A percentile compares a stretch with the other conserved stretches of the same genome.
phyloP scores from a whole-genome alignment of 2,888 invertebrate genomes.

The Pyralis farinalis region DNA sequence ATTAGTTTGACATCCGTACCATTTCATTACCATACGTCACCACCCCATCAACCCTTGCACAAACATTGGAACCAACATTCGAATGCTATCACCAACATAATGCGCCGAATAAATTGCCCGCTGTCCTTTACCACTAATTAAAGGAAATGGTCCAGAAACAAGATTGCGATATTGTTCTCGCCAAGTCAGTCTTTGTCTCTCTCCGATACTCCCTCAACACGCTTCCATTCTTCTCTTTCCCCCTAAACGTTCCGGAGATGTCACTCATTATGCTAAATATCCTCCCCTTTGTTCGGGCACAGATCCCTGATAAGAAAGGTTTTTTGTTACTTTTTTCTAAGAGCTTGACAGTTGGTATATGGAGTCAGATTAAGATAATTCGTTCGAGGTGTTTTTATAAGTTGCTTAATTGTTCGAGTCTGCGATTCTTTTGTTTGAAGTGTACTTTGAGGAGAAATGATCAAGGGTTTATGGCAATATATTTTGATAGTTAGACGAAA shows the following conservation, averaged over 20 bases:
- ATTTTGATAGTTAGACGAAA: too few species aligned
- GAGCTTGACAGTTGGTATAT: conserved; percentile 78
- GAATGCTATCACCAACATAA: conserved; percentile 58
- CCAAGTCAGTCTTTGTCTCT: conserved; percentile 41
- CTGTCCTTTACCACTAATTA: conserved; percentile 77
- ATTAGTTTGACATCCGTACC: too few species aligned
- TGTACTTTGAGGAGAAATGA: background rate
- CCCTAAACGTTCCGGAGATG: conserved; percentile 71
- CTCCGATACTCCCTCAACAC: conserved; percentile 19
- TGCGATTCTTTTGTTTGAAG: conserved; percentile 3
- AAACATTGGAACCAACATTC: conserved; percentile 25
- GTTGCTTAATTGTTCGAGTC: conserved; percentile 53
- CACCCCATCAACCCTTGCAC: background rate
- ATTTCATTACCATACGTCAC: background rate
- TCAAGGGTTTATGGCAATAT: too few species aligned
- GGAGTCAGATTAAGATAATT: conserved; percentile 75
- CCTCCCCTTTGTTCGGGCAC: conserved; percentile 63
- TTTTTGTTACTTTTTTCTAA: conserved; percentile 45
- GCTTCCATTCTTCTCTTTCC: conserved; percentile 35
- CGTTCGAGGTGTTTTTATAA: conserved; percentile 56
- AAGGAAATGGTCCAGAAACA: conserved; percentile 81
- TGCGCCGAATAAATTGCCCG: conserved; percentile 60
- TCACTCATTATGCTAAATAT: conserved; percentile 81
- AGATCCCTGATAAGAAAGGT: conserved; percentile 57
- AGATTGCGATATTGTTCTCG: conserved; percentile 81